phyloP scores from a whole-genome alignment of 2,113 vertebrate species.

The Megaleporinus macrocephalus region DNA sequence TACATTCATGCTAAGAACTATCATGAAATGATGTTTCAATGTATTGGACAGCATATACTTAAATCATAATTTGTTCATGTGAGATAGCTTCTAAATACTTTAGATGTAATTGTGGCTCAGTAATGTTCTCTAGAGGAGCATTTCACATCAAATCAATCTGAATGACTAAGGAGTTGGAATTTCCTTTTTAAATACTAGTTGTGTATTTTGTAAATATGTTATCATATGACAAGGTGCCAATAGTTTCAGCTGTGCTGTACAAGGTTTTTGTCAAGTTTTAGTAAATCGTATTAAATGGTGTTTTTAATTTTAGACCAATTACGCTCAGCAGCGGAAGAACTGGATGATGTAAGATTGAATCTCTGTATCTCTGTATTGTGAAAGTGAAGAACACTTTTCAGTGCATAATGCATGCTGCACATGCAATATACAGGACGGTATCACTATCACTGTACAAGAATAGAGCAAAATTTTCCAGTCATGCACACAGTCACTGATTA shows the following conservation, averaged over 20 bases:
- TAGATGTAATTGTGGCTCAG: too few relatives aligned
- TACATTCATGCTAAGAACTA: too few relatives aligned
- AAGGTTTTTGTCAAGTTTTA: background rate
- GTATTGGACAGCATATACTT: too few relatives aligned
- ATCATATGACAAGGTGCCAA: background rate
- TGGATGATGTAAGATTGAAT: constrained; percentile 57
- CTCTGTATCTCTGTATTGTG: constrained; percentile 47
- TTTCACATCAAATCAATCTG: too few relatives aligned
- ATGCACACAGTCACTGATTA: constrained; percentile 42
- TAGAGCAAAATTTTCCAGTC: constrained; percentile 31
- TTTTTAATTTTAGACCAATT: background rate
- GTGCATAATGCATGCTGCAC: constrained; percentile 51
- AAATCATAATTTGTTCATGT: too few relatives aligned
- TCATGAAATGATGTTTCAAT: too few relatives aligned
- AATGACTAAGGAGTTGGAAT: background rate
- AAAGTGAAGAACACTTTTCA: constrained; percentile 21
- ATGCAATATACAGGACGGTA: constrained; percentile 32
- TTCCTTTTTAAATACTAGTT: constrained; percentile 29
- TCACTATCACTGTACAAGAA: constrained; percentile 25
- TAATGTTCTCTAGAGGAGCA: too few relatives aligned
- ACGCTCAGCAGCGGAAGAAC: constrained; percentile 42
- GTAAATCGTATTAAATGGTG: background rate
- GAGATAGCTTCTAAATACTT: too few relatives aligned
- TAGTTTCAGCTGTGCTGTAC: constrained; percentile 12
- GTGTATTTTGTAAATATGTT: constrained; percentile 19